phyloP scores from a whole-genome alignment of 2,113 vertebrate genomes.

The Etia nguti region DNA sequence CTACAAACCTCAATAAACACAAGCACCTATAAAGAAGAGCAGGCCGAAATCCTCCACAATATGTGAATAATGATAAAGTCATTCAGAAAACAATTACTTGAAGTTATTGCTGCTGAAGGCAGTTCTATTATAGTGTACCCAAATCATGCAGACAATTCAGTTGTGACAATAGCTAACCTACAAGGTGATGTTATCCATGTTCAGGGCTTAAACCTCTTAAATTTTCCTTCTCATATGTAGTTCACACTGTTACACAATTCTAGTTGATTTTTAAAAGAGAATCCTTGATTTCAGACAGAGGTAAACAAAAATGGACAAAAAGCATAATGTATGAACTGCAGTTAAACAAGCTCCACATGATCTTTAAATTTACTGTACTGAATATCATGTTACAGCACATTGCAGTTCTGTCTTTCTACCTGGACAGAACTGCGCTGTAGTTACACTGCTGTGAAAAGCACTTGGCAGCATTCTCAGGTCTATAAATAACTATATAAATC shows the following conservation, averaged over 20 bases:
- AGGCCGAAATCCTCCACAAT: neutral
- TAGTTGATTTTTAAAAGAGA: fast-evolving
- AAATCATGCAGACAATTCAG: neutral
- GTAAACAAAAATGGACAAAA: fast-evolving
- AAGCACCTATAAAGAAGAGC: neutral
- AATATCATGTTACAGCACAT: neutral
- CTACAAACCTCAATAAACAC: neutral
- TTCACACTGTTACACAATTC: neutral
- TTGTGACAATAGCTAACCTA: neutral
- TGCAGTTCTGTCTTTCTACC: neutral
- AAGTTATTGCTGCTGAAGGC: neutral
- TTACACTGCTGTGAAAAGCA: neutral
- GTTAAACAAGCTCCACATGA: neutral
- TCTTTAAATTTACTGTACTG: neutral
- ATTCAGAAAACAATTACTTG: neutral
- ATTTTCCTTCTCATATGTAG: neutral
- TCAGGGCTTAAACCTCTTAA: neutral
- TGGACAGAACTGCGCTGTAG: neutral
- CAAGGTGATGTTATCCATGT: too few species aligned
- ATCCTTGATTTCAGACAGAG: neutral
- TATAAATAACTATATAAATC: neutral
- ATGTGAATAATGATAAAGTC: neutral
- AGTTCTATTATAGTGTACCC: neutral
- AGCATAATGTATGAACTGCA: neutral
- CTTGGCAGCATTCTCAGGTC: neutral